Evolutionary conservation across 2,888 invertebrate genomes (phyloP).

Genomic region (Harpagoxenus sublaevis): DNA sequence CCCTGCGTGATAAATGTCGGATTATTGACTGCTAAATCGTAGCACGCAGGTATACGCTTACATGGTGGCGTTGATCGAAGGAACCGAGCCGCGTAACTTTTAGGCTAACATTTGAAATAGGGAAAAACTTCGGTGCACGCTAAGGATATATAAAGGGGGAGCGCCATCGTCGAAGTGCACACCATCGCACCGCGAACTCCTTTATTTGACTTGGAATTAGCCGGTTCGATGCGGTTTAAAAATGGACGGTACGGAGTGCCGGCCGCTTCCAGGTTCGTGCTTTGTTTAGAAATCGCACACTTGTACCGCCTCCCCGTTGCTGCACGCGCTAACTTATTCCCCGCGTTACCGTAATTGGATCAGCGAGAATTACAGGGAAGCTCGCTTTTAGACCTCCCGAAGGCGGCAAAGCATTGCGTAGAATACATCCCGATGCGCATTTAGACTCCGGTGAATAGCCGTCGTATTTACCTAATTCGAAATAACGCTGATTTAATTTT

Average conservation of each 20-base stretch:
- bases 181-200: constrained; percentile 71
- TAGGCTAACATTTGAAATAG: constrained; percentile 47
- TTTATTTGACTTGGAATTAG: constrained; percentile 84
- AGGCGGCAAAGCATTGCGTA: constrained; percentile 56
- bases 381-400: constrained; percentile 70
- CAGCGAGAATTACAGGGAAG: constrained; percentile 79
- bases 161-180: constrained; percentile 41
- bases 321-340: constrained; percentile 79
- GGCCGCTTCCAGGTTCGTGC: constrained; percentile 78
- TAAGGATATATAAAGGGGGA: constrained; percentile 43
- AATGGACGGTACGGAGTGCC: constrained; percentile 76
- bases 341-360: constrained; percentile 81
- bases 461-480: constrained; percentile 40
- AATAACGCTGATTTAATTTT: constrained; percentile 43
- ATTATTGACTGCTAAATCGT: constrained; percentile 37
- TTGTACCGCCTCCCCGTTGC: constrained; percentile 66
- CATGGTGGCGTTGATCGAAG: constrained; percentile 35
- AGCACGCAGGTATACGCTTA: constrained; percentile 13
- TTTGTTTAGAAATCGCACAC: constrained; percentile 82
- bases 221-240: constrained; percentile 80
- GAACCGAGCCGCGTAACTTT: constrained; percentile 60
- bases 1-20: constrained; percentile 36
- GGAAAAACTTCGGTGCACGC: constrained; percentile 34
- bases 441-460: constrained; percentile 31
- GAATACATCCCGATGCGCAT: constrained; percentile 61